A percentile compares a stretch with the other conserved stretches of the same genome.
Conservation (phyloP, 1,140 invertebrate genomes). For the Samia ricini region DNA sequence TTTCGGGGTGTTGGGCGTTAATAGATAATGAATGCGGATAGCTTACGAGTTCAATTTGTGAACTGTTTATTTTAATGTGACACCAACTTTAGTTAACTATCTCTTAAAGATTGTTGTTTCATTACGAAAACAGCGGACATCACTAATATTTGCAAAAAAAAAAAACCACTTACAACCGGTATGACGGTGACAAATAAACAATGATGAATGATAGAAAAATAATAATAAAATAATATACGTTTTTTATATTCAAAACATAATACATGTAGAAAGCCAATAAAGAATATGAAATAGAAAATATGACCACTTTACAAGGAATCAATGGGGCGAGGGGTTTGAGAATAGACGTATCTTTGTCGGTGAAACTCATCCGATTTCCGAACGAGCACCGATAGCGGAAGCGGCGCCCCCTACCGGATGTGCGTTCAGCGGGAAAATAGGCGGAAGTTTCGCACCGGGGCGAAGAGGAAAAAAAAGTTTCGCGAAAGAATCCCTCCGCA, state of each 20-base stretch:
- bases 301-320: slow-evolving; percentile 47
- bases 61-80: no score
- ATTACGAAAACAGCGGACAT: no score
- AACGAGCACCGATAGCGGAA: slow-evolving; percentile 42
- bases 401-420: slow-evolving; percentile 49
- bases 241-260: slow-evolving; percentile 11
- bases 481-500: slow-evolving; percentile 44
- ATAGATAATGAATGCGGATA: no score
- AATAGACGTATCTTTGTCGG: slow-evolving; percentile 41
- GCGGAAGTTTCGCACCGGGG: slow-evolving; percentile 59
- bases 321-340: slow-evolving; percentile 42
- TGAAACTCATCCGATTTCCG: slow-evolving; percentile 58
- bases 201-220: not conserved
- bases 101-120: no score
- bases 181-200: no score
- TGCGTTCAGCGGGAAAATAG: slow-evolving; percentile 70
- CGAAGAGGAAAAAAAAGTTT: slow-evolving; percentile 41
- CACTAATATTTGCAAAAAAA: no score
- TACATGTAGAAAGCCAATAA: slow-evolving; percentile 43
- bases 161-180: no score
- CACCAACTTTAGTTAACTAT: no score
- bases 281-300: slow-evolving; percentile 53
- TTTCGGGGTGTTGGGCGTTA: no score
- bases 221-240: not conserved
- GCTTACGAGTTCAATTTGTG: no score